Percentiles rank a stretch among this genome's conserved stretches.
Evolutionary conservation across 2,888 invertebrate genomes (phyloP).

Genomic region (Cephus runcator): DNA sequence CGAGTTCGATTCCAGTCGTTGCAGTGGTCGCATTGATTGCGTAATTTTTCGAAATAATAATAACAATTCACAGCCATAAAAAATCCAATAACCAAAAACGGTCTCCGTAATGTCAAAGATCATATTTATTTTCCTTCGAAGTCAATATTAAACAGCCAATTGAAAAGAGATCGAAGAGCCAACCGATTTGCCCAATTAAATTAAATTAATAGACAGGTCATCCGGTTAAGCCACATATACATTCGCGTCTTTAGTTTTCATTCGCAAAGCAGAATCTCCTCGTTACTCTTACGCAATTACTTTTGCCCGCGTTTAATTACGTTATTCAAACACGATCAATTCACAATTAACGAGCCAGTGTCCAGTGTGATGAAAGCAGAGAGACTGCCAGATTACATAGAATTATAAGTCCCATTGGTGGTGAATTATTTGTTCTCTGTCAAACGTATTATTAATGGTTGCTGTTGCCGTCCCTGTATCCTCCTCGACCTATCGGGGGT

Average conservation of each 20-base stretch:
- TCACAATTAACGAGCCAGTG: constrained; percentile 49
- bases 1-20: neutral
- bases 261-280: constrained; percentile 20
- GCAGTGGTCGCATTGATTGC: neutral
- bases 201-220: neutral
- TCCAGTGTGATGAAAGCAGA: constrained; percentile 13
- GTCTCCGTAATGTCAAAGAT: neutral
- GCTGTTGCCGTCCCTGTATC: neutral
- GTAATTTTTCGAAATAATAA: neutral
- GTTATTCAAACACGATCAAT: constrained; percentile 60
- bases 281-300: constrained; percentile 26
- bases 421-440: neutral
- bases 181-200: neutral
- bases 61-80: neutral
- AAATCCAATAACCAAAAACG: neutral
- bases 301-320: constrained; percentile 48
- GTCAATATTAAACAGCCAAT: neutral
- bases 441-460: constrained; percentile 1
- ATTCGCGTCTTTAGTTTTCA: neutral
- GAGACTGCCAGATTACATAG: constrained; percentile 11
- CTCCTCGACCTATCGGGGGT: neutral
- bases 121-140: neutral
- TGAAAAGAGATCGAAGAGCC: neutral
- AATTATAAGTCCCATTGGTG: constrained; percentile 14
- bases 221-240: neutral